Evolutionary conservation across 2,797 vertebrate genomes (phyloP).

Genomic region (Cacajao melanocephalus): DNA sequence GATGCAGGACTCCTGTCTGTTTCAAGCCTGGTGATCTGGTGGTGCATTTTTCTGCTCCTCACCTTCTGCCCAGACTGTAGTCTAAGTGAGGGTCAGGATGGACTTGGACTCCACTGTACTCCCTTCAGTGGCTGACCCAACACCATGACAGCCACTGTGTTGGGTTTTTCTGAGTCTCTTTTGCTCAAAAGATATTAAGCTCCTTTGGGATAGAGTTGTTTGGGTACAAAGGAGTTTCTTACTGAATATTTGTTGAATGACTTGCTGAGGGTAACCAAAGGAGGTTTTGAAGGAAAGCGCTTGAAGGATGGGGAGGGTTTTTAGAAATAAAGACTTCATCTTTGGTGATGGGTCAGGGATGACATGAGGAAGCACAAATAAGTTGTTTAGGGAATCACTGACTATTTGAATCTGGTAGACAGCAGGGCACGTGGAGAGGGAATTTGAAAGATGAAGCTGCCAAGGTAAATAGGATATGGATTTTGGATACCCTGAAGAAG

Average conservation of each 20-base stretch:
- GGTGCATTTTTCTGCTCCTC: not conserved
- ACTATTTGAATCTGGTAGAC: not conserved
- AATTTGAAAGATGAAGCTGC: not conserved
- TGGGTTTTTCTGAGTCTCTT: not conserved
- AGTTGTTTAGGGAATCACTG: not conserved
- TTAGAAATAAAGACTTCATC: not conserved
- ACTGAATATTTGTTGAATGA: not conserved
- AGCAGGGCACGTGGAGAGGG: not conserved
- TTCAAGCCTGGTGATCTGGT: not conserved
- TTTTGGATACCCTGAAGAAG: not conserved
- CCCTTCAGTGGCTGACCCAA: not conserved
- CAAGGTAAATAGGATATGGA: not conserved
- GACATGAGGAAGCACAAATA: not conserved
- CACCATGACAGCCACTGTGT: not conserved
- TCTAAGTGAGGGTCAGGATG: fast-evolving
- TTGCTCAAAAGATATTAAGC: not conserved
- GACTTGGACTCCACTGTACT: not conserved
- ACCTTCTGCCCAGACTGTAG: not conserved
- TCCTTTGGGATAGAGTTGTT: not conserved
- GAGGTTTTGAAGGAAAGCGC: not conserved
- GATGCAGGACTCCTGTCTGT: not conserved
- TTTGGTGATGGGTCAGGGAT: not conserved
- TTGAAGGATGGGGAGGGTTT: not conserved
- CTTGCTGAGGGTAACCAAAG: not conserved
- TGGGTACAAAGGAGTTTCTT: not conserved